Evolutionary conservation across 2,797 vertebrate genomes (phyloP), one percentile per base, ranked within the genome.

Genomic region (Melanogrammus aeglefinus): DNA sequence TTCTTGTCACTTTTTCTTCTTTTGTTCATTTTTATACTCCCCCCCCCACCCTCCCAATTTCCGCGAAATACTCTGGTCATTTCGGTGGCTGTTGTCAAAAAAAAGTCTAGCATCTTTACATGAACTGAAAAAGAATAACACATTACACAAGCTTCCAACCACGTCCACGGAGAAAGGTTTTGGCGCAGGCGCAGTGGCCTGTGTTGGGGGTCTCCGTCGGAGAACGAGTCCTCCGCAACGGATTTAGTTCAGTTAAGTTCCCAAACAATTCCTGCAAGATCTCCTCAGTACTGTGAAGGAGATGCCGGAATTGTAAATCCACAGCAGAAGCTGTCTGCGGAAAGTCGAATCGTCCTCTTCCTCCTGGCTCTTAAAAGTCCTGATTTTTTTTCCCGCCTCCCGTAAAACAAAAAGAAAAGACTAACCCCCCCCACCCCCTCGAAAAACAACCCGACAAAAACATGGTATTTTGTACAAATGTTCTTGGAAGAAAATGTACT

Each of bases 41-140:
- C 85, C 88, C 75, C 75, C 47, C 38, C 82, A 0, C 35, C 35
- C 35, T 35, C 82, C 14, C 85, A 88, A 86, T 82, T 88, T 90
- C 84, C 77, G 84, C 79, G 73, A 90, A 85, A 91, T 90, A 88
- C 81, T 89, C 87, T 87, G 78, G 77, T 83, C 81, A 83, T 86
- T 90, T 91, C 89, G 88, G 88, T 83, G 77, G 91, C 84, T 88
- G 82, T 88, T 88, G 90, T 92, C 85, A 89, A 90, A 18, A 63
- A 63, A 63, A 63, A 93, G 88, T 86, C 92, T 92, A 93, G 92
- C 88, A 90, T 94, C 90, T 93, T 93, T 92, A 94, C 93, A 92
- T 84, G 78, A 88, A 92, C 90, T 93, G 51, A 92, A 91, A 93
- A 91, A 86, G 84, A 92, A 89, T 88, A 90, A 93, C 90, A 93